Evolutionary conservation across 2,888 invertebrate genomes (phyloP), one percentile per base, ranked within the genome.

Genomic region (Tuta absoluta): DNA sequence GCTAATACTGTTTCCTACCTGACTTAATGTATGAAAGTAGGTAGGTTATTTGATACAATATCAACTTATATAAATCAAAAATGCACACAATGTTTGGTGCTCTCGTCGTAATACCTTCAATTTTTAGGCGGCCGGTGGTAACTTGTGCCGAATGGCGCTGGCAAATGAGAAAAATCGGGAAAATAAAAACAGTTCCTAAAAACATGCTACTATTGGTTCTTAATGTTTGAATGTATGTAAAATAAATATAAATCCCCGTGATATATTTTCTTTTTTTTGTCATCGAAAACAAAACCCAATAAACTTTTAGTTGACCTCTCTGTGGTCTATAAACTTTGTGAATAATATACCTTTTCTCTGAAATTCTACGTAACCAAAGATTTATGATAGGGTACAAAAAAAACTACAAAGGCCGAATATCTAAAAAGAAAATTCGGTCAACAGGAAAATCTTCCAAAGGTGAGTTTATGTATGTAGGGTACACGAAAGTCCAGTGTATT

Each of bases 161-260:
- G 77, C 80, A 87, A 89, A 91, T 91, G 89, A 90, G 88, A 87
- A 89, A 89, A 89, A 89, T 85, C 87, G 85, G 82, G 84, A 88
- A 89, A 89, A 91, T 89, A 90, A 87, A 84, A 84, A n/a, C n/a
- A 33, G 86, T 79, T 83, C 77, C 79, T n/a, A n/a, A 17, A 33
- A 56, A 24, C 11, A 53, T n/a, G n/a, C 10, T 19, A 53, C 24
- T 23, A 24, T 14, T 53, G 53, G 5, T n/a, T n/a, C n/a, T n/a
- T n/a, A n/a, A n/a, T n/a, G n/a, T n/a, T n/a, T n/a, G n/a, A n/a
- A n/a, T n/a, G n/a, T n/a, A n/a, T n/a, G n/a, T n/a, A n/a, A n/a
- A n/a, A n/a, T n/a, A n/a, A n/a, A n/a, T n/a, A n/a, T n/a, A n/a
- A n/a, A n/a, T n/a, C n/a, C n/a, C n/a, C n/a, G n/a, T n/a, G n/a